A percentile compares a stretch with the other conserved stretches of the same genome.
These are phyloP conservation scores for Egretta garzetta DNA, from an alignment of 2,113 vertebrate species.

Conservation along the genomic window DNA sequence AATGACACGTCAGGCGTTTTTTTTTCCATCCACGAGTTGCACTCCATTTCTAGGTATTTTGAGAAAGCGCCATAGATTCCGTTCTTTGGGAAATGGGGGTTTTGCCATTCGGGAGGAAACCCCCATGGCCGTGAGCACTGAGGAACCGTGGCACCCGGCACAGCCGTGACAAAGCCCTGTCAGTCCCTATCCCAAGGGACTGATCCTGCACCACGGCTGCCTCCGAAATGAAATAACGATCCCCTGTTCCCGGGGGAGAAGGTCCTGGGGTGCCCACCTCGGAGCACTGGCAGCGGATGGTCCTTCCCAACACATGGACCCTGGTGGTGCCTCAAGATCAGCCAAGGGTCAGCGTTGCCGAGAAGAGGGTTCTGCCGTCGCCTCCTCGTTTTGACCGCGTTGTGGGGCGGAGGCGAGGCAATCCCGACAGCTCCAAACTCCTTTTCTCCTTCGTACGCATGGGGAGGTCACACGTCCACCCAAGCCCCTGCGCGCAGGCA, in stretches of 20 bases:
- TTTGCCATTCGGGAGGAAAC: background rate
- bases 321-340: background rate
- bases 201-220: background rate
- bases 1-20: background rate
- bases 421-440: background rate
- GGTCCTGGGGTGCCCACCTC: no score
- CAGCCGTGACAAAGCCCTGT: background rate
- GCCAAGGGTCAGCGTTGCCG: rapidly evolving
- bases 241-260: background rate
- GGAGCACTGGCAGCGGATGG: rapidly evolving
- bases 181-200: background rate
- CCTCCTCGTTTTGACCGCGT: background rate
- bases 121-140: rapidly evolving
- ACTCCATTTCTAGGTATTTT: background rate
- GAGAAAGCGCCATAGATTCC: background rate
- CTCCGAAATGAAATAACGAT: rapidly evolving
- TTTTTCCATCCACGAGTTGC: background rate
- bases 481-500: rapidly evolving
- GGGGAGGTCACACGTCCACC: background rate
- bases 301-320: background rate
- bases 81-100: background rate
- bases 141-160: rapidly evolving
- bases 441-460: rapidly evolving
- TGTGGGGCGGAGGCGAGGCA: background rate
- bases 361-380: background rate